Percentiles rank a stretch among this genome's conserved stretches.
Evolutionary conservation across 2,113 vertebrate species (phyloP).

Genomic region (Crotalus viridis): DNA sequence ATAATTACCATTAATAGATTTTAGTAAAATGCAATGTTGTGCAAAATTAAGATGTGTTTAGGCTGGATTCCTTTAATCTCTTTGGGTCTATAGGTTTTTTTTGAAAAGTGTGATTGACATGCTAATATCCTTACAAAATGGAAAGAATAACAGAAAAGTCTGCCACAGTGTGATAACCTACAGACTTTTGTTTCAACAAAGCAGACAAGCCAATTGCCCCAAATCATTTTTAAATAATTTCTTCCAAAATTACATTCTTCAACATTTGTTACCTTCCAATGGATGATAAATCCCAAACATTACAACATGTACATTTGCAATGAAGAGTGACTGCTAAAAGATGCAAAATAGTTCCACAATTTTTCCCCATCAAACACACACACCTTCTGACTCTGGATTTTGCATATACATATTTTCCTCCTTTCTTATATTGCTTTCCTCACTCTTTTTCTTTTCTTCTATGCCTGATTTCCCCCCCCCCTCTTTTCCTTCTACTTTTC

Average conservation of each 20-base stretch:
- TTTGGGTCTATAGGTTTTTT: neutral
- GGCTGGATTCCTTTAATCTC: neutral
- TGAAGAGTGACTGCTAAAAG: neutral
- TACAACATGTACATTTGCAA: neutral
- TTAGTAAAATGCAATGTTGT: neutral
- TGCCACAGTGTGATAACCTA: neutral
- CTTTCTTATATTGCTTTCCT: neutral
- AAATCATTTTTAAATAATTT: neutral
- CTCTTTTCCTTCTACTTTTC: neutral
- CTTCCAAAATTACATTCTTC: neutral
- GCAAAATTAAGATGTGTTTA: neutral
- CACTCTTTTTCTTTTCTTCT: neutral
- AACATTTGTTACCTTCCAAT: neutral
- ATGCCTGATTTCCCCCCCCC: neutral
- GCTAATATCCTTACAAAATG: neutral
- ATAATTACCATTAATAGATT: neutral
- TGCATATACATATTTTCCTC: neutral
- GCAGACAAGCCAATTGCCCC: neutral
- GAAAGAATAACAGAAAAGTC: neutral
- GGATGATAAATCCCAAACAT: neutral
- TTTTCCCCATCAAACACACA: neutral
- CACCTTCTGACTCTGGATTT: neutral
- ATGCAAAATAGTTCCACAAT: neutral
- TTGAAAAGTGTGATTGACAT: neutral
- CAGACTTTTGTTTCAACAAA: neutral